Conservation (phyloP, 2,797 vertebrate species). For the Ara ararauna region DNA sequence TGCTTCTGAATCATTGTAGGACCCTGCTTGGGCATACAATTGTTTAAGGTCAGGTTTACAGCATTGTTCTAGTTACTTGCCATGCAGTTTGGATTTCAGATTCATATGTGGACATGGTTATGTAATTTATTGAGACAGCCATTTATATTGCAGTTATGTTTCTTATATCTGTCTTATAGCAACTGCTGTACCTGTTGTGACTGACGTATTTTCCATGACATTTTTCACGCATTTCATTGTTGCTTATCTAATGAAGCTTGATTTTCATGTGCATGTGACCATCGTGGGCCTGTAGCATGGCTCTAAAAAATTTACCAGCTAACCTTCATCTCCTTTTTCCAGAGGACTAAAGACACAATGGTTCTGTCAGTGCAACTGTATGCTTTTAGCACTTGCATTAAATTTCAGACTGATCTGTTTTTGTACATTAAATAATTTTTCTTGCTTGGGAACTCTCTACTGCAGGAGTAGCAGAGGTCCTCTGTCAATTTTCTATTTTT, state of each 20-base stretch:
- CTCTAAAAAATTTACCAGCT: slow-evolving; percentile 31
- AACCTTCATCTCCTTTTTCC: neutral
- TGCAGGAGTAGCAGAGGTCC: neutral
- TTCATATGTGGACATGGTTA: neutral
- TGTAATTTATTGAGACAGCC: neutral
- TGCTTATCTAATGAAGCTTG: neutral
- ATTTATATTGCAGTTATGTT: neutral
- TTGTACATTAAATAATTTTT: slow-evolving; percentile 22
- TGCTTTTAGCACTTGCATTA: neutral
- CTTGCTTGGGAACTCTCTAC: neutral
- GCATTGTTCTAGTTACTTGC: neutral
- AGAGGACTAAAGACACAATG: neutral
- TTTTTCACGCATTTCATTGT: neutral
- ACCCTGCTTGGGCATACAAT: neutral
- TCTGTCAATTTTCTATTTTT: neutral
- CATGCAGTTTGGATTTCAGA: neutral
- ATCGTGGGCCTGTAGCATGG: neutral
- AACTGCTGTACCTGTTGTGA: neutral
- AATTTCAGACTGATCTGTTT: slow-evolving; percentile 12
- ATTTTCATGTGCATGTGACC: neutral
- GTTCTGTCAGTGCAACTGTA: neutral
- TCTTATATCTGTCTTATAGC: neutral
- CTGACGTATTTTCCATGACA: neutral
- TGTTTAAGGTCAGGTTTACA: neutral
- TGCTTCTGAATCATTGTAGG: neutral